Evolutionary conservation across 1,140 invertebrate species (phyloP).

Genomic region (Mycetomoellerius zeteki): DNA sequence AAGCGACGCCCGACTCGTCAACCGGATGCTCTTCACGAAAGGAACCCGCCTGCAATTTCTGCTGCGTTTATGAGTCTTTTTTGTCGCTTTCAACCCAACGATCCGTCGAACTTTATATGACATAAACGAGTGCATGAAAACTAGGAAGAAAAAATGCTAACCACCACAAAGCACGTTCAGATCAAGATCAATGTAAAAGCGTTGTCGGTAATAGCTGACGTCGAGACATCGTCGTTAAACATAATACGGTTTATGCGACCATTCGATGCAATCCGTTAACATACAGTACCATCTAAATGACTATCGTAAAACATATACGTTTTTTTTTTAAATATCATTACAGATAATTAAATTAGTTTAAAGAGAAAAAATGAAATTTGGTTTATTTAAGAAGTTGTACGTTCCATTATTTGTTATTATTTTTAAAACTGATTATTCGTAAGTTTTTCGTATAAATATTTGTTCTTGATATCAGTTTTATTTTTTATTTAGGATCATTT

Average conservation of each 20-base stretch:
- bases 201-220: background rate
- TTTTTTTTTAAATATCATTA: background rate
- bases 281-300: background rate
- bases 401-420: too few relatives aligned
- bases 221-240: background rate
- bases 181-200: slow-evolving; percentile 27
- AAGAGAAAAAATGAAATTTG: background rate
- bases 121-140: slow-evolving; percentile 29
- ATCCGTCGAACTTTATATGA: slow-evolving; percentile 31
- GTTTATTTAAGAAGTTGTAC: background rate
- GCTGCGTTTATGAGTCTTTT: slow-evolving; percentile 13
- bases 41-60: background rate
- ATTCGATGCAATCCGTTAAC: background rate
- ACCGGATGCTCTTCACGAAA: background rate
- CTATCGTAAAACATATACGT: background rate
- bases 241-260: slow-evolving; percentile 5
- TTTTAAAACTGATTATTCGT: too few relatives aligned
- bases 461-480: too few relatives aligned
- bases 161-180: background rate
- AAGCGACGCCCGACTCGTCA: slow-evolving; percentile 22
- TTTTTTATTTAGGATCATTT: too few relatives aligned
- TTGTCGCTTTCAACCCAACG: background rate
- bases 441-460: too few relatives aligned
- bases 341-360: too few relatives aligned
- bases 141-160: background rate